Base-by-base conservation (phyloP, 2,797 vertebrate genomes). In the Siniperca scherzeri region DNA sequence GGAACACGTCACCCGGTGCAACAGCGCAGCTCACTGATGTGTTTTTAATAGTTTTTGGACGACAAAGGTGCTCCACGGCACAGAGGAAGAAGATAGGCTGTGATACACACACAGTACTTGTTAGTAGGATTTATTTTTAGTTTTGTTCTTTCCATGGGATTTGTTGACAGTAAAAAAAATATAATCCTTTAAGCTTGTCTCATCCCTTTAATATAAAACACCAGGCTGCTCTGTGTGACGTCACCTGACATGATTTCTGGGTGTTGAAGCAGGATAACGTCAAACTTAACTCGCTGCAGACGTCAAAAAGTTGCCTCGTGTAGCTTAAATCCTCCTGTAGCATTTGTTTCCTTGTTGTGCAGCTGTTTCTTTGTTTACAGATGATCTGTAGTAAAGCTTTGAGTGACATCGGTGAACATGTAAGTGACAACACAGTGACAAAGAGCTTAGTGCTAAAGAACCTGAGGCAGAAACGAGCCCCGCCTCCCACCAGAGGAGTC, bases 281-380 rank as follows among this genome's bases (percentile, higher is more conserved):
- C 36, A 33, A 64, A 76, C n/a, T 53, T 17, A 44, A n/a, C 38
- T 22, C 3, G 13, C 66, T 42, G 57, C 38, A 19, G 50, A 46
- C 8, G 27, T 56, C 38, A 27, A 3, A 30, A 46, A 42, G 36
- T 53, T 2, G n/a, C 50, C 19, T 56, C 30, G 0, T 10, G 25
- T 52, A 30, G 50, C n/a, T 55, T n/a, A 8, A 59, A 16, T 42
- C 33, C 1, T 56, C n/a, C 1, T n/a, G 40, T 40, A 36, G 36
- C 22, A 0, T 52, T 59, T 11, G 3, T 36, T 1, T 30, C 25
- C n/a, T 17, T 22, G 30, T 42, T 60, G 46, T 38, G 30, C 38
- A 55, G 27, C 65, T 62, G 70, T 33, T 60, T 67, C 46, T 52
- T 71, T 40, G 60, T 82, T 74, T 70, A 70, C 74, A 71, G 40